Base-by-base conservation (phyloP, 2,888 invertebrate genomes). In the Chalcosyrphus nemorum region DNA sequence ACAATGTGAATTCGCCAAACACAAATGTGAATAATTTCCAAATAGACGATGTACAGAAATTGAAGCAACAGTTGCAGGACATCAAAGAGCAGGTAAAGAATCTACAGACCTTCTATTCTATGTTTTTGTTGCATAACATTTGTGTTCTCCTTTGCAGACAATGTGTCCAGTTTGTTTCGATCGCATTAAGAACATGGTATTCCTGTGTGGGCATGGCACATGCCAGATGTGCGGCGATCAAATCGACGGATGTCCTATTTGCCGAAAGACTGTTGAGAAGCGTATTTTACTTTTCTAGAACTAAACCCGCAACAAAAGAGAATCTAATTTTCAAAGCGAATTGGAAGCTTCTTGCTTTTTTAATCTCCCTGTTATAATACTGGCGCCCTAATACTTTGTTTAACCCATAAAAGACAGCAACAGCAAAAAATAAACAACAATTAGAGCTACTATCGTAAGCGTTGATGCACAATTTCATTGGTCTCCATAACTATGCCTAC, bases 191-290 rank as follows among this genome's bases (percentile, higher is more conserved):
- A 99, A 99, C 92, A 98, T 99, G 98, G 98, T 98, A 88, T 99
- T 98, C 93, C 94, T 98, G 50, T 99, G 99, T 92, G 99, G 99
- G 4, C 99, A 99, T 92, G 99, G 98, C 87, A 96, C 98, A 86
- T 99, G 99, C 91, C 99, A 99, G 93, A 97, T 98, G 96, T 99
- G 99, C 92, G 98, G 99, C 29, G 99, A 99, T 93, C 96, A 98
- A 89, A 98, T 99, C 95, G 95, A 96, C 81, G 98, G 98, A 89
- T 99, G 99, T 90, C 99, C 99, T 32, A 99, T 99, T 91, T 99
- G 99, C 91, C 94, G 99, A 88, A 99, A 99, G 93, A 95, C 96
- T 76, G 98, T 99, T 70, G 98, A 98, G 91, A 98, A 98, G 90
- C 94, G 98, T 81, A 99, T 99, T 90, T 93, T 99, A 61, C 94